These are phyloP conservation scores for Ochropacha duplaris DNA, from an alignment of 2,888 invertebrate genomes.

Conservation along the genomic window DNA sequence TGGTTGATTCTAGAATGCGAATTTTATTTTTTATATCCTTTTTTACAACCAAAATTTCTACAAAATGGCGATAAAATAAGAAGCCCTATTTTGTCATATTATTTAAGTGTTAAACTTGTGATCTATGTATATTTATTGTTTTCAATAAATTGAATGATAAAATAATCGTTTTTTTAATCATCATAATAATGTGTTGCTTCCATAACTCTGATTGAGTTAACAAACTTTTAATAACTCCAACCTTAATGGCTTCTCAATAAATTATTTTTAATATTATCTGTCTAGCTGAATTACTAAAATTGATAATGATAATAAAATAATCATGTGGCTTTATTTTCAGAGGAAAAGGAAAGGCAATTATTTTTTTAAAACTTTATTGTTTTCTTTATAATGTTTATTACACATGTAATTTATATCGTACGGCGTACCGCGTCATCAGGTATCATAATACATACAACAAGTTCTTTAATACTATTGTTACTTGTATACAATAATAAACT, in stretches of 20 bases:
- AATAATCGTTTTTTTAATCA: too few species aligned
- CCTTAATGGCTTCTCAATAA: too few species aligned
- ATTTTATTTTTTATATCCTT: not conserved
- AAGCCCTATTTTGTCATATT: too few species aligned
- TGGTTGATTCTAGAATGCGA: not conserved
- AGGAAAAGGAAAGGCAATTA: slow-evolving; percentile 38
- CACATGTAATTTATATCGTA: slow-evolving; percentile 75
- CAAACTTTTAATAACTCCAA: too few species aligned
- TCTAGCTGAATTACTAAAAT: too few species aligned
- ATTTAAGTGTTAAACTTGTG: too few species aligned
- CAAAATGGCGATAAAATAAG: too few species aligned
- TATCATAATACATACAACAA: slow-evolving; percentile 79
- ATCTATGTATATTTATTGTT: too few species aligned
- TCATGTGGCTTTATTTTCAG: not conserved
- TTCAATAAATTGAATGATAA: too few species aligned
- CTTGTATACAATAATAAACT: slow-evolving; percentile 81
- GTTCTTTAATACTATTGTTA: slow-evolving; percentile 76
- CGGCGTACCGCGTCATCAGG: slow-evolving; percentile 57
- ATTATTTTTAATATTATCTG: too few species aligned
- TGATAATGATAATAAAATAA: not conserved
- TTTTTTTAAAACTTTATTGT: slow-evolving; percentile 80
- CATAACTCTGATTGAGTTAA: too few species aligned
- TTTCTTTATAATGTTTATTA: slow-evolving; percentile 80
- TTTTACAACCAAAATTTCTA: slow-evolving; percentile 6
- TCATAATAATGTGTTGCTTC: too few species aligned